Evolutionary conservation across 2,888 invertebrate genomes (phyloP), one percentile per base, ranked within the genome.

Genomic region (Orchesellides sinensis): DNA sequence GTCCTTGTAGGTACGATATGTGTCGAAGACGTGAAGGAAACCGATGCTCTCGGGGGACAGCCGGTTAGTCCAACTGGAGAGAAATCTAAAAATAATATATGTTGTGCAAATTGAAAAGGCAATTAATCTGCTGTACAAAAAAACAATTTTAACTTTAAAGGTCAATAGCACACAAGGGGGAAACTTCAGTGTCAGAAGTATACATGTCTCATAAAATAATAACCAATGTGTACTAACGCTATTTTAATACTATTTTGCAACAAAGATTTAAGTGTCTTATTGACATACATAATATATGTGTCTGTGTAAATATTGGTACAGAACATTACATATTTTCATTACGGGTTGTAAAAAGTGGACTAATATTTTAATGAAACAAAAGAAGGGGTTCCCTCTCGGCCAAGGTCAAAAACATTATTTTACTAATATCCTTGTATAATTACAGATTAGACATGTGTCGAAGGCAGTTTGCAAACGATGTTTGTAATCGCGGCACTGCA

Each of bases 391-490:
- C n/a, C n/a, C n/a, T n/a, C n/a, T 40, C 14, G 10, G 40, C 10
- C 40, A 40, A 40, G 40, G 40, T 40, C 4, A 40, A 40, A 40
- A n/a, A 23, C 23, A 8, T 54, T 21, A 2, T 1, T 21, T 19
- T 52, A 66, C 45, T 47, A 47, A 47, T 66, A 21, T 66, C 45
- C 66, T 8, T 66, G 45, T n/a, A 47, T 14, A 17, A 17, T 87
- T 96, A 92, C 96, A 97, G 97, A 96, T 96, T 97, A 94, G 97
- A 97, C 95, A 97, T 97, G 97, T 97, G 97, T 95, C 95, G 97
- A 93, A 94, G 97, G 93, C 95, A 96, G 92, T 95, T 94, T 93
- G 95, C 95, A 91, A 95, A 95, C 93, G 96, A 96, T 92, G 94
- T 95, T 92, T 97, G 97, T 95, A 97, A 97, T 95, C 95, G 97